Conservation (phyloP, 2,113 vertebrate species). For the Grallaria varia region DNA sequence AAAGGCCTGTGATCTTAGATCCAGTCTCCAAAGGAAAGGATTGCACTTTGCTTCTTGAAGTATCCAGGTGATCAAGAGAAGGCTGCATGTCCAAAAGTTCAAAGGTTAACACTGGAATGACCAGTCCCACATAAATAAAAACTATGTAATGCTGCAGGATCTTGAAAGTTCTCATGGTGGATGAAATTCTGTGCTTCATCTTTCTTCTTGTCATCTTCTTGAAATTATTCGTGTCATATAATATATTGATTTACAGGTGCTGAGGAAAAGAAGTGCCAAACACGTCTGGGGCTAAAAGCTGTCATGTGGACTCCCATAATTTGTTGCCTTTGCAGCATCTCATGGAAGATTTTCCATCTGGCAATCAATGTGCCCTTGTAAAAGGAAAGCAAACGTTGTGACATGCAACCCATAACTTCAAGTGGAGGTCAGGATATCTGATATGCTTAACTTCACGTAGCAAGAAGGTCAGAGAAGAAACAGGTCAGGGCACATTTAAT, state of each 20-base stretch:
- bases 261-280: constrained; percentile 15
- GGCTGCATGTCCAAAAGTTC: not conserved
- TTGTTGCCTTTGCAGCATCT: not conserved
- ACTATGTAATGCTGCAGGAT: not conserved
- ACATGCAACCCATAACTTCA: not conserved
- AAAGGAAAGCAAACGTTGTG: constrained; percentile 3
- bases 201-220: constrained; percentile 2
- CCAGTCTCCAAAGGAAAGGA: not conserved
- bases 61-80: constrained; percentile 2
- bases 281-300: not conserved
- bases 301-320: not conserved
- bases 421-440: not conserved
- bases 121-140: constrained; percentile 29
- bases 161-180: not conserved
- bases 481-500: not conserved
- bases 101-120: not conserved
- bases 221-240: not conserved
- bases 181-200: not conserved
- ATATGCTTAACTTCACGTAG: not conserved
- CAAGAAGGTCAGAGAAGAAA: not conserved
- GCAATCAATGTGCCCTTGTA: not conserved
- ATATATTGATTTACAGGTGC: constrained; percentile 4
- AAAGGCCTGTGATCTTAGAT: constrained; percentile 3
- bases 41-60: not conserved
- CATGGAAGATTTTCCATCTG: not conserved